phyloP scores from a whole-genome alignment of 2,113 vertebrate genomes.

The Pogona vitticeps region DNA sequence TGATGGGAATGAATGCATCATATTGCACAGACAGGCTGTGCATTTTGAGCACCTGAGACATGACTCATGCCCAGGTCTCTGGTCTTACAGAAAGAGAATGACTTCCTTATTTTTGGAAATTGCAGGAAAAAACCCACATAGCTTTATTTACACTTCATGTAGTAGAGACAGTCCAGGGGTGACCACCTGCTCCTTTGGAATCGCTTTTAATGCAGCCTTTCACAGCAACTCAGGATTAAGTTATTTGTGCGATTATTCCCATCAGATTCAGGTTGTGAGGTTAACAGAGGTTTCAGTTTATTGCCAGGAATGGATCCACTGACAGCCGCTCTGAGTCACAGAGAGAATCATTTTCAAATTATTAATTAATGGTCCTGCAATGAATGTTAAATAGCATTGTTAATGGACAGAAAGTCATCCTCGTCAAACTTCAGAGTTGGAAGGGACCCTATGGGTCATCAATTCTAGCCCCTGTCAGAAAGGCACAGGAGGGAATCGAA shows the following conservation, averaged over 20 bases:
- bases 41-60: slow-evolving; percentile 39
- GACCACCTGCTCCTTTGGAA: neutral
- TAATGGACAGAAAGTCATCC: neutral
- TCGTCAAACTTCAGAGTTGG: too few species aligned
- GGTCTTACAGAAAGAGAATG: slow-evolving; percentile 15
- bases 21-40: slow-evolving; percentile 37
- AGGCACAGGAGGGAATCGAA: too few species aligned
- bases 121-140: slow-evolving; percentile 1
- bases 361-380: neutral
- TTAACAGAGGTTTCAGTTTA: neutral
- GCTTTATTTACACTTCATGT: neutral
- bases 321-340: neutral
- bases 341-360: neutral
- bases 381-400: neutral
- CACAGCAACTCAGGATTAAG: neutral
- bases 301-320: neutral
- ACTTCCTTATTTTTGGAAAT: neutral
- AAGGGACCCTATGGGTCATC: too few species aligned
- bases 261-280: neutral
- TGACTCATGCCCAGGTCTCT: slow-evolving; percentile 16
- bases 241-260: neutral
- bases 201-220: neutral
- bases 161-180: neutral
- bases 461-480: too few species aligned
- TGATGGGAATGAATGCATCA: slow-evolving; percentile 33